Base-by-base conservation (phyloP, 1,140 invertebrate species). In the Drosophila burlai region DNA sequence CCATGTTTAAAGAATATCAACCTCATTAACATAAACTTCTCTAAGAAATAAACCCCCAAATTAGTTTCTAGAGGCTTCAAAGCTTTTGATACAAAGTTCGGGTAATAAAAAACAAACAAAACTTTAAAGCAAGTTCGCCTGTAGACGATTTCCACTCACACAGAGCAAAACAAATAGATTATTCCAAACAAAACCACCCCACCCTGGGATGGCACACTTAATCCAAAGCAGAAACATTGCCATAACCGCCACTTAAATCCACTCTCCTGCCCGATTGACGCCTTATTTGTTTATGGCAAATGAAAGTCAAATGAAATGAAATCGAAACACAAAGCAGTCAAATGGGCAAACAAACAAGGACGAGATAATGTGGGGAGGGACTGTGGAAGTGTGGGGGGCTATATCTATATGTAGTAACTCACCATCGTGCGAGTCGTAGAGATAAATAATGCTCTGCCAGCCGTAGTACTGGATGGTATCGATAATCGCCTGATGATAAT, bases 381-480 rank as follows among this genome's bases (percentile, higher is more conserved):
- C 31, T 10, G 31, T 0, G 31, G 9, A 6, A 29, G 7, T 29
- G 29, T 29, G 26, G 0, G 7, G 15, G 11, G 38, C 15, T 57
- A 24, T 58, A 36, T 55, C 13, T 57, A 45, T 52, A 16, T n/a
- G 54, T 36, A 21, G 8, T 18, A 83, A 96, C 96, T 96, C 94
- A 98, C 98, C 98, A 93, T 98, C 98, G 90, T 98, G 97, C 5
- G 97, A 98, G 93, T 98, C 97, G 93, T 99, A 99, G 63, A 99
- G 94, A 94, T 98, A 99, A 91, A 98, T 97, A 83, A 99, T 97
- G 91, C 96, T 96, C 74, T 96, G 96, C 98, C 98, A 99, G 50
- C 96, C 96, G 92, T 99, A 99, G 93, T 97, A 96, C 69, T 96
- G 94, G 74, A 99, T 97, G 21, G 98, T 97, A 94, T 99, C 98